Base-by-base conservation (phyloP, 2,113 vertebrate species). In the Thalassoma bifasciatum region DNA sequence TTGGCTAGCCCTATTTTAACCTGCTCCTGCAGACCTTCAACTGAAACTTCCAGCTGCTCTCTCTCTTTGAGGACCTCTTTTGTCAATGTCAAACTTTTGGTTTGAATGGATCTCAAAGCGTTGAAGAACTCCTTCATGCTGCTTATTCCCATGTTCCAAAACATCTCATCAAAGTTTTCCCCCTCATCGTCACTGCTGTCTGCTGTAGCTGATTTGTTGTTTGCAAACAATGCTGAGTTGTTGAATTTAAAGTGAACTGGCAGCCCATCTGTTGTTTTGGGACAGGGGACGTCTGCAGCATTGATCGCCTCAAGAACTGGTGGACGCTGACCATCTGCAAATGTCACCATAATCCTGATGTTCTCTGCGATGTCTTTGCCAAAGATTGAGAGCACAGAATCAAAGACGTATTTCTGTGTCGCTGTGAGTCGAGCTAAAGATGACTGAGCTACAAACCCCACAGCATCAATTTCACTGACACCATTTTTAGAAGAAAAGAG, bases 211-310 rank as follows among this genome's bases (percentile, higher is more conserved):
- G 54, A 69, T 51, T 14, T 38, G 56, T 60, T 70, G 21, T 60
- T 6, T 7, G 86, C 77, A 68, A 83, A 90, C 50, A 89, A 23
- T 0, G 69, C 82, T 30, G 83, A 91, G 9, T 91, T 91, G 17
- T 92, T 92, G 71, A 92, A 92, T 36, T 89, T 91, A 63, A 91
- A 90, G 67, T 88, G 74, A 72, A 80, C 10, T 0, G 83, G 90
- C 8, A 14, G 42, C 21, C 21, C 30, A 0, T 3, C 1, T 9
- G 13, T 6, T 24, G 54, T 49, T 37, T 36, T 13, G 1, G 56
- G 56, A 71, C 67, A 60, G 0, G 81, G 86, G 13, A 90, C 79
- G 1, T 9, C 76, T 10, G 88, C 44, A 2, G 5, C 60, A 0
- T n/a, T 85, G 49, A 92, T 83, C 0, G 67, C 88, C 26, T 80